Percentiles rank a stretch among this genome's conserved stretches.
These are phyloP conservation scores for Dilophus febrilis DNA, from an alignment of 2,888 invertebrate genomes.

Conservation along the genomic window DNA sequence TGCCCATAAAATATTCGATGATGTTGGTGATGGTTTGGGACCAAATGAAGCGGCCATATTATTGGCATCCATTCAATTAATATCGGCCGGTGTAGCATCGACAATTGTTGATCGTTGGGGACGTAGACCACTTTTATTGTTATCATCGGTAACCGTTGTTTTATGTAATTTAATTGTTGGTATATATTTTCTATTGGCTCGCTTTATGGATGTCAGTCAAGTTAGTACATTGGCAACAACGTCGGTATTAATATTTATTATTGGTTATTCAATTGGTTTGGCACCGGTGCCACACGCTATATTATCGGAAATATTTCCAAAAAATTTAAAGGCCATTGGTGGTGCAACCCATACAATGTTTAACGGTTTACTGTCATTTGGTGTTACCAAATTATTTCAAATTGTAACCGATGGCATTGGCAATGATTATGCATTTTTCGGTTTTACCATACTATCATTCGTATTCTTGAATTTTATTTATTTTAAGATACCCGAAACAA, in stretches of 20 bases:
- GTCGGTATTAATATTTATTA: conserved; percentile 41
- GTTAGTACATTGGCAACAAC: conserved; percentile 37
- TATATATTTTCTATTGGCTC: conserved; percentile 37
- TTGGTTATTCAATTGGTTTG: conserved; percentile 42
- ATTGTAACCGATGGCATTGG: conserved; percentile 35
- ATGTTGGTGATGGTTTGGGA: conserved; percentile 29
- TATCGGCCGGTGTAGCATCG: conserved; percentile 39
- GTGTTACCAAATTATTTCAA: conserved; percentile 41
- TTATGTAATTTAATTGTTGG: conserved; percentile 36
- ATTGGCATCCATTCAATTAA: conserved; percentile 35
- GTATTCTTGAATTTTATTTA: conserved; percentile 36
- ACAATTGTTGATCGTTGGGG: conserved; percentile 43
- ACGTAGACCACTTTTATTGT: conserved; percentile 39
- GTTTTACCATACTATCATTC: conserved; percentile 33
- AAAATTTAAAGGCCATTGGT: conserved; percentile 44
- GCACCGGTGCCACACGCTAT: conserved; percentile 45
- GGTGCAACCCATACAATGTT: conserved; percentile 43
- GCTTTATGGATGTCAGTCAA: conserved; percentile 19
- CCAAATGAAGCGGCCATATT: conserved; percentile 30
- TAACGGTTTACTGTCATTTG: conserved; percentile 39
- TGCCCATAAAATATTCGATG: conserved; percentile 42
- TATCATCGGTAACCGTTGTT: conserved; percentile 39
- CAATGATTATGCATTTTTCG: conserved; percentile 37
- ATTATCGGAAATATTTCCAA: conserved; percentile 45
- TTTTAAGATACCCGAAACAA: conserved; percentile 38